Conservation (phyloP, 1,140 invertebrate genomes). For the Pogonognathellus flavescens region DNA sequence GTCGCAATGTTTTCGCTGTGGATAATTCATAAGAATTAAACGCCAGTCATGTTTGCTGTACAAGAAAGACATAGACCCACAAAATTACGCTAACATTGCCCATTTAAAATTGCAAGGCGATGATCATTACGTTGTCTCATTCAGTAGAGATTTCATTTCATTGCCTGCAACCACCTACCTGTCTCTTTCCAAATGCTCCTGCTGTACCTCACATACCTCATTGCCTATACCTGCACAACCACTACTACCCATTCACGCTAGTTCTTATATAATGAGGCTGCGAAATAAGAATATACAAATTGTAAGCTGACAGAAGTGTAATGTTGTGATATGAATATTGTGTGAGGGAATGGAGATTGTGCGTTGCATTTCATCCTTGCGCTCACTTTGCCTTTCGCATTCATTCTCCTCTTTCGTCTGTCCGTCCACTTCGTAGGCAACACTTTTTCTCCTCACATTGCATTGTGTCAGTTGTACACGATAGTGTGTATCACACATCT, state of each 20-base stretch:
- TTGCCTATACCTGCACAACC: too few relatives aligned
- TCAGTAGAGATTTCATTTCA: neutral
- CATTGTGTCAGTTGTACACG: neutral
- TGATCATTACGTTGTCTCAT: conserved; percentile 16
- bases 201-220: too few relatives aligned
- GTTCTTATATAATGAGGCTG: too few relatives aligned
- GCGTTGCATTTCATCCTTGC: conserved; percentile 36
- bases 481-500: neutral
- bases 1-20: neutral
- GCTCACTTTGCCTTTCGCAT: neutral
- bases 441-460: neutral
- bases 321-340: neutral
- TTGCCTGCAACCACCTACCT: neutral
- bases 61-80: conserved; percentile 35
- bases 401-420: neutral
- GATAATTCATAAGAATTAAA: neutral
- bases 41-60: neutral
- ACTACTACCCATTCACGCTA: neutral
- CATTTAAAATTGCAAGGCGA: conserved; percentile 33
- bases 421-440: neutral
- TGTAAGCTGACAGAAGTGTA: too few relatives aligned
- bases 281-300: too few relatives aligned
- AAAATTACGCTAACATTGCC: conserved; percentile 44
- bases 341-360: conserved; percentile 17
- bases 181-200: neutral